Evolutionary conservation across 2,888 invertebrate species (phyloP), one percentile per base, ranked within the genome.

Genomic region (Heteropelma amictum): DNA sequence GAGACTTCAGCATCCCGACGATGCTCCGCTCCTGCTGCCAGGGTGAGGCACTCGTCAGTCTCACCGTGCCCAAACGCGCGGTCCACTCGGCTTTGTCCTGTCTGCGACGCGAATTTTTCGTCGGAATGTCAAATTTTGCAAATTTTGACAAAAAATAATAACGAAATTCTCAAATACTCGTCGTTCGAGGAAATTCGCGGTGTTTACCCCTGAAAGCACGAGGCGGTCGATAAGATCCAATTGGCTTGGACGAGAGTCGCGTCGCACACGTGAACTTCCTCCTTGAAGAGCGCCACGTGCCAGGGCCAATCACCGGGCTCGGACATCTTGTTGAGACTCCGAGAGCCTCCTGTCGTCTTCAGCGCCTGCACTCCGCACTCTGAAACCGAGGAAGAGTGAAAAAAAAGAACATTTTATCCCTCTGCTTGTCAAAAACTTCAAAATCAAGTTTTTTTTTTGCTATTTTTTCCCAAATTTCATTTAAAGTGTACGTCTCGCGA

Each of bases 261-360:
- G 87, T 97, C 97, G 86, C 97, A 97, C 4, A 96, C 95, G 86
- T 97, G 97, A 40, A 94, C 93, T 79, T 96, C 94, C 84, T 96
- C 93, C 82, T 96, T 94, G 83, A 95, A 93, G 1, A 97, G 90
- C 1, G 95, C 94, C 14, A 94, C 95, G 86, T 96, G 94, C 97
- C 97, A 97, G n/a, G 97, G 97, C 97, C 97, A 96, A 87, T 96
- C 96, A 1, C 96, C 96, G 0, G 95, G 94, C 2, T 91, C 91
- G 0, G 96, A 92, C 89, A 95, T 93, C 83, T 95, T 95, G 35
- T 93, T 91, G 73, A 96, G 89, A 0, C 92, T 92, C 65, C 90
- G 90, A 65, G 90, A 90, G 1, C 87, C 85, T 2, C 89, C 90
- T 53, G 91, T 89, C 0, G 89, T 91, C 8, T 83, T 84, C 4